Evolutionary conservation across 2,888 invertebrate genomes (phyloP).

Genomic region (Pyralis farinalis): DNA sequence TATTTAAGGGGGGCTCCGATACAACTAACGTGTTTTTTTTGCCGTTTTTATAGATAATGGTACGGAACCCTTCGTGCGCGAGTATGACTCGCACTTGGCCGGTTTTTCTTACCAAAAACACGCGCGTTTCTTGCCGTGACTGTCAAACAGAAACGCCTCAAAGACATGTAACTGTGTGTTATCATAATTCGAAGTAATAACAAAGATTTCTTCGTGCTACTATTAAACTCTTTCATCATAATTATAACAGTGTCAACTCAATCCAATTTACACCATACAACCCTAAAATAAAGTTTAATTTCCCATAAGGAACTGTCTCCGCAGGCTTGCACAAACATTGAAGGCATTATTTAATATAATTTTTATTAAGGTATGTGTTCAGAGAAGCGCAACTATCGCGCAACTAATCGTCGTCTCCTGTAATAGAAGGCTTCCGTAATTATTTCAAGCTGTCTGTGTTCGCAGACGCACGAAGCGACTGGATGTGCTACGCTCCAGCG

Average conservation of each 20-base stretch:
- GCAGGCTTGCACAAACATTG: constrained; percentile 6
- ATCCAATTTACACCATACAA: too few species aligned
- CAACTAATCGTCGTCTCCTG: constrained; percentile 72
- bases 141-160: background rate
- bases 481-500: constrained; percentile 25
- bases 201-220: background rate
- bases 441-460: constrained; percentile 61
- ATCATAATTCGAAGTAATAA: background rate
- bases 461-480: constrained; percentile 25
- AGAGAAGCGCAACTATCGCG: constrained; percentile 68
- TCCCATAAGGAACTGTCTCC: background rate
- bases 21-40: too few species aligned
- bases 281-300: background rate
- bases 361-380: constrained; percentile 72
- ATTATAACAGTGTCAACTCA: background rate
- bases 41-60: too few species aligned
- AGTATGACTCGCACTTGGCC: too few species aligned
- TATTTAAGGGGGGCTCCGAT: too few species aligned
- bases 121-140: background rate
- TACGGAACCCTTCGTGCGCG: too few species aligned
- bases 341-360: constrained; percentile 38
- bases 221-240: constrained; percentile 3
- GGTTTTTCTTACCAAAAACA: too few species aligned
- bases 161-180: constrained; percentile 5
- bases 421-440: constrained; percentile 71